These are phyloP conservation scores for Spea multiplicata DNA, from an alignment of 2,113 vertebrate genomes.

Conservation along the genomic window DNA sequence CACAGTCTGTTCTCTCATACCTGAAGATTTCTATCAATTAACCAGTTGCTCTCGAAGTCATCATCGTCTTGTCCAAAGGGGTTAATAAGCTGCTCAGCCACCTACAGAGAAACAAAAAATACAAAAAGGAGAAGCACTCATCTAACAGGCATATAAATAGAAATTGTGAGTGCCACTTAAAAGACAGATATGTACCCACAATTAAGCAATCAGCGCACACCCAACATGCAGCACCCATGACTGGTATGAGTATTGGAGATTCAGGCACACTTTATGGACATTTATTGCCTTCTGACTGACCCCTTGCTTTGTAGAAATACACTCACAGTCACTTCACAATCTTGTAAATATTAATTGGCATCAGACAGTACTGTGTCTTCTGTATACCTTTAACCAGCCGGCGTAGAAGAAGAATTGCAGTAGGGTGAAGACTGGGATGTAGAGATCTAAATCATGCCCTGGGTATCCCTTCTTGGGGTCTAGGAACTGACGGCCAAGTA, in stretches of 20 bases:
- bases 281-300: too few species aligned
- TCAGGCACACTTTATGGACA: too few species aligned
- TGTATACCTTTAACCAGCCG: conserved; percentile 90
- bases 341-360: too few species aligned
- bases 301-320: too few species aligned
- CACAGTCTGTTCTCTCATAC: conserved; percentile 60
- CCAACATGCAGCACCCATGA: too few species aligned
- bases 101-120: conserved; percentile 63
- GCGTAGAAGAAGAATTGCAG: conserved; percentile 96
- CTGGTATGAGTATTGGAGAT: too few species aligned
- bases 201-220: too few species aligned
- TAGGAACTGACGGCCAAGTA: conserved; percentile 92
- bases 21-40: conserved; percentile 93
- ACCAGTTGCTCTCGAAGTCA: conserved; percentile 95
- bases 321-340: too few species aligned
- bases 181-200: too few species aligned
- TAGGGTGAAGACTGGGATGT: conserved; percentile 84
- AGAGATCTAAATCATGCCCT: conserved; percentile 88
- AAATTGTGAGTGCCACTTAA: too few species aligned
- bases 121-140: not conserved
- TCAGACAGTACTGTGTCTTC: too few species aligned
- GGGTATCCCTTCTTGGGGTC: conserved; percentile 84
- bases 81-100: conserved; percentile 95
- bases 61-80: conserved; percentile 96
- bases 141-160: not conserved